Base-by-base conservation (phyloP, 2,888 invertebrate genomes). In the Drosophila monieri region DNA sequence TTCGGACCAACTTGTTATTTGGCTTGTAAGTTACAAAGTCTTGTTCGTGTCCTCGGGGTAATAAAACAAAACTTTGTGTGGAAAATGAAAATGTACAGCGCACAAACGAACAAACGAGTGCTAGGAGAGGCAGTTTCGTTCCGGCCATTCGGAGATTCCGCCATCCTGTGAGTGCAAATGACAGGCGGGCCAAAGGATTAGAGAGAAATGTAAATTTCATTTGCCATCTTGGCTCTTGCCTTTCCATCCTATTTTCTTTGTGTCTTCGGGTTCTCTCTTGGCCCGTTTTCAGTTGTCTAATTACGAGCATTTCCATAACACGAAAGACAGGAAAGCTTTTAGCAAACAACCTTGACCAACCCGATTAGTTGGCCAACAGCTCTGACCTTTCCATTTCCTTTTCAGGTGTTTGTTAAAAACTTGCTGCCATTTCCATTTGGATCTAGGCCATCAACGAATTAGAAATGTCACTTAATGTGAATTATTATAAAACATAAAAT, bases 1-100 rank as follows among this genome's bases (percentile, higher is more conserved):
- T 21, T 52, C 47, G 56, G 73, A 64, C 78, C 74, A 80, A 83
- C 81, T 86, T 86, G 87, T 83, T 86, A 86, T 81, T 86, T 86
- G 87, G 85, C 81, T 86, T 83, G 81, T 86, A 83, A 86, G 80
- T 83, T 83, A 83, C 81, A 83, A 83, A 83, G 81, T 83, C 81
- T 85, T 86, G 80, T 86, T 80, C 85, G 85, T 81, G 85, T 86
- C 86, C 81, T 84, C 80, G 62, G 81, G 81, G 81, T 83, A 83
- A 83, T 83, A 83, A 83, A 83, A 86, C 81, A 83, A 83, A 83
- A 86, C 87, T 83, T 83, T 83, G 87, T 83, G 85, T 78, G 80
- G 85, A 86, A 83, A 83, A 83, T 86, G 86, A 84, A 83, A 86
- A 84, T 86, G 87, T 86, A 80, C 80, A 76, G 70, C 65, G 68